Evolutionary conservation across 2,113 vertebrate species (phyloP), one percentile per base, ranked within the genome.

Genomic region (Oxyura jamaicensis): DNA sequence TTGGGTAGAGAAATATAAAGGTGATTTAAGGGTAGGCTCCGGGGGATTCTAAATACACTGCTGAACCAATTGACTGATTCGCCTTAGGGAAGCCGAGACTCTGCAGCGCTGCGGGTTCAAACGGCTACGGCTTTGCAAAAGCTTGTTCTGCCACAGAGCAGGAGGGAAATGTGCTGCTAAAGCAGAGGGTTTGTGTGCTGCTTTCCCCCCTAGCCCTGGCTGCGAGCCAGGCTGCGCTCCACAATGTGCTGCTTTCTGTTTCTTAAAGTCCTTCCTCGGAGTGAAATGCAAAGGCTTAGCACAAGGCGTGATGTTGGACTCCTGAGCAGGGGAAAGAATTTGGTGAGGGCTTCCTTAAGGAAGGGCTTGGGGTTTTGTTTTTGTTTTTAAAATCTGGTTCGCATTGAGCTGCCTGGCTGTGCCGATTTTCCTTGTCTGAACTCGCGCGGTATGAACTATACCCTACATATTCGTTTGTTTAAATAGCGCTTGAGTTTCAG

Each of bases 371-470:
- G 91, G 67, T 93, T 97, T 95, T 95, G 86, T 95, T 96, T 96
- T 94, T 95, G 95, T 95, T 97, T 96, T 92, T 76, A 69, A 92
- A 97, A 96, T 94, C 90, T 97, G 91, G 81, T 92, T 96, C 16
- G 26, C 91, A 96, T 96, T 96, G 91, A 90, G 88, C 90, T 63
- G 81, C 87, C 90, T 91, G 94, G 91, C 93, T 83, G 84, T 80
- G 95, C 90, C 15, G 59, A 85, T 91, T 95, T 96, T 91, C 96
- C 95, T 95, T 55, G 94, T 93, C 87, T 97, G 94, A 96, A 94
- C 95, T 96, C 22, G 0, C 74, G 60, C 72, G 79, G 84, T 80
- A 67, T 93, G 91, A 96, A 94, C 93, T 94, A 77, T 95, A 90
- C 63, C 85, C 94, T 82, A 95, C 84, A 95, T 95, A 75, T 36